Evolutionary conservation across 2,797 vertebrate genomes (phyloP), one percentile per base, ranked within the genome.

Genomic region (Novumbra hubbsi): DNA sequence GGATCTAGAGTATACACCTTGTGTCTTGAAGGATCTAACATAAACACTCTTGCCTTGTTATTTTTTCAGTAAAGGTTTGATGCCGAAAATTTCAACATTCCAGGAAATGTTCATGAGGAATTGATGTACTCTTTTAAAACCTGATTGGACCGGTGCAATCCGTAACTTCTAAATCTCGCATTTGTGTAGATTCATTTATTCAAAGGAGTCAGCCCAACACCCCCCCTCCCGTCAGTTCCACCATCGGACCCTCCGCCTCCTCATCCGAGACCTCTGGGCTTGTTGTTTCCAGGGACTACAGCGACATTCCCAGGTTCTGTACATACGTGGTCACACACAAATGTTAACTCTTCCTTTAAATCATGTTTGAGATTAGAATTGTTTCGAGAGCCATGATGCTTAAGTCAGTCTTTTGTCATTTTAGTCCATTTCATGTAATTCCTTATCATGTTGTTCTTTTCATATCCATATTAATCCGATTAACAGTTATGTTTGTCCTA

Each of bases 161-260:
- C 12, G 55, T 27, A 21, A 11, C 12, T 60, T 11, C 24, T 57
- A 5, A 57, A 57, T 16, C 24, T 21, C 3, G 11, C 64, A 8
- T 48, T 73, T 77, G 78, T 81, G 9, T 80, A 88, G 87, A 88
- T 49, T 27, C 69, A 71, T 79, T 79, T 67, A 15, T 17, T 76
- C 76, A 38, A 64, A 48, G 60, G 66, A 84, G 41, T 14, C 73
- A 30, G 15, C 68, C 81, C 74, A 75, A 76, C 12, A 70, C 82
- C 14, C 66, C 83, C 73, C 76, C 82, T 74, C 30, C 71, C 14
- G 15, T 41, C 55, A 83, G 78, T 72, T 76, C 80, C 75, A 79
- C 73, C 66, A 45, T 71, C 50, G 52, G 75, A 73, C 67, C 45
- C 45, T 68, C 55, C 14, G 68, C 11, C 62, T 75, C 45, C 64